phyloP scores from a whole-genome alignment of 2,888 invertebrate species.

The Melikaiella ostensackeni region DNA sequence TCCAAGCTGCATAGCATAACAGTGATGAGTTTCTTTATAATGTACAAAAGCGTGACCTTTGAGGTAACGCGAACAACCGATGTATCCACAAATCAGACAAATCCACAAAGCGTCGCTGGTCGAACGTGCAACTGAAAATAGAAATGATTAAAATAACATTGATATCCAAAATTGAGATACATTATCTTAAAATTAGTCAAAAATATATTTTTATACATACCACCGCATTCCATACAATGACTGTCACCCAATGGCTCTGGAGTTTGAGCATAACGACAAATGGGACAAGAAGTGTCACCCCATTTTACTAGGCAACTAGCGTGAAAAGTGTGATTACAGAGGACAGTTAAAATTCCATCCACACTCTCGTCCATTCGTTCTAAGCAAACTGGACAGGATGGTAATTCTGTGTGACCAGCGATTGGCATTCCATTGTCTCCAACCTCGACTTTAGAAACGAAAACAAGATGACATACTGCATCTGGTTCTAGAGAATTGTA shows the following conservation, averaged over 20 bases:
- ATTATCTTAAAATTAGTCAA: background rate
- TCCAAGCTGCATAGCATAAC: constrained; percentile 97
- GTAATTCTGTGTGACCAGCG: constrained; percentile 93
- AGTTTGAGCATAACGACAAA: constrained; percentile 94
- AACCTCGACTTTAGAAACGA: constrained; percentile 95
- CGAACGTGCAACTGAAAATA: constrained; percentile 68
- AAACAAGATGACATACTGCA: constrained; percentile 94
- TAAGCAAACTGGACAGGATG: constrained; percentile 97
- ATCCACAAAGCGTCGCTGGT: constrained; percentile 96
- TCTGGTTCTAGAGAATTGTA: constrained; percentile 97
- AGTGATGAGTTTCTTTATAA: constrained; percentile 96
- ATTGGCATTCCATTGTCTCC: constrained; percentile 87
- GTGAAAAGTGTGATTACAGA: constrained; percentile 99
- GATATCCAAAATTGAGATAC: no score
- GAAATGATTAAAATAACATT: background rate
- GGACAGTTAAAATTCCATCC: constrained; percentile 96
- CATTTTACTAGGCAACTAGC: constrained; percentile 96
- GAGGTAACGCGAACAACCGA: constrained; percentile 96
- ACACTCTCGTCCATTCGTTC: constrained; percentile 99
- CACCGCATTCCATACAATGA: constrained; percentile 84
- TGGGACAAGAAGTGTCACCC: constrained; percentile 98
- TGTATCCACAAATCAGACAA: constrained; percentile 98
- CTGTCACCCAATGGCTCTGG: constrained; percentile 87
- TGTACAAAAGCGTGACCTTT: constrained; percentile 97
- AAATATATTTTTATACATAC: constrained; percentile 14